Conservation (phyloP, 2,888 invertebrate genomes). For the Anagyrus pseudococci region DNA sequence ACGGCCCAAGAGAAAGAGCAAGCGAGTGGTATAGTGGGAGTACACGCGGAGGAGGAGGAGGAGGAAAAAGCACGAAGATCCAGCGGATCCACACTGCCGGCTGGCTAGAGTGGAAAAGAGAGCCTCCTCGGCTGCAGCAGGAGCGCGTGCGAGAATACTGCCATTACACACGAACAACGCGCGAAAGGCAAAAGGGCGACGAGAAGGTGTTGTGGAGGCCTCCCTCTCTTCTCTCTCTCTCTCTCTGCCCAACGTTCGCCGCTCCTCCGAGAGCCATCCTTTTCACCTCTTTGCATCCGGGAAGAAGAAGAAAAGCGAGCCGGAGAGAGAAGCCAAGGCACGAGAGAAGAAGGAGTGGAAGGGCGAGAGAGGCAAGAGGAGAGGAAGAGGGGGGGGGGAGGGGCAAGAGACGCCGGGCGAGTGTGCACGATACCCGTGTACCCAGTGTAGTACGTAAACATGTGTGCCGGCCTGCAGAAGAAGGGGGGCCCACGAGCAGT, state of each 20-base stretch:
- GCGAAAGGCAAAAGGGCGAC: slow-evolving; percentile 32
- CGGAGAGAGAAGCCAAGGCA: too few species aligned
- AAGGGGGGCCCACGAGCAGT: neutral
- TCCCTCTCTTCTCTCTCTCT: too few species aligned
- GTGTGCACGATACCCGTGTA: neutral
- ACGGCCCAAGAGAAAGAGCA: neutral
- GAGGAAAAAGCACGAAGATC: slow-evolving; percentile 13
- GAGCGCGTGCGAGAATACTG: slow-evolving; percentile 33
- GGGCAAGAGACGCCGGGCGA: neutral
- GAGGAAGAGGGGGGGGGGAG: slow-evolving; percentile 4
- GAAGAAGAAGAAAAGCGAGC: slow-evolving; percentile 40
- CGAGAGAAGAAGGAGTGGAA: too few species aligned
- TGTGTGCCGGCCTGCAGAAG: neutral
- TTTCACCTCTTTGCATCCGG: slow-evolving; percentile 45
- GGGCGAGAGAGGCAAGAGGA: slow-evolving; percentile 14
- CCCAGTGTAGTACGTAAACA: neutral
- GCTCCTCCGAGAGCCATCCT: slow-evolving; percentile 7
- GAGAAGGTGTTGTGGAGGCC: slow-evolving; percentile 27
- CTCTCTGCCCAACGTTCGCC: slow-evolving; percentile 7
- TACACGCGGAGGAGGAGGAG: slow-evolving; percentile 1
- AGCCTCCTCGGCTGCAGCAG: neutral
- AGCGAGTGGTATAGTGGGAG: neutral
- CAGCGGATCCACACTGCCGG: neutral
- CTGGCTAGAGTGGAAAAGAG: neutral
- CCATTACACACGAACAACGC: slow-evolving; percentile 32